Conservation (phyloP, 2,888 invertebrate genomes). For the Diabrotica balteata region DNA sequence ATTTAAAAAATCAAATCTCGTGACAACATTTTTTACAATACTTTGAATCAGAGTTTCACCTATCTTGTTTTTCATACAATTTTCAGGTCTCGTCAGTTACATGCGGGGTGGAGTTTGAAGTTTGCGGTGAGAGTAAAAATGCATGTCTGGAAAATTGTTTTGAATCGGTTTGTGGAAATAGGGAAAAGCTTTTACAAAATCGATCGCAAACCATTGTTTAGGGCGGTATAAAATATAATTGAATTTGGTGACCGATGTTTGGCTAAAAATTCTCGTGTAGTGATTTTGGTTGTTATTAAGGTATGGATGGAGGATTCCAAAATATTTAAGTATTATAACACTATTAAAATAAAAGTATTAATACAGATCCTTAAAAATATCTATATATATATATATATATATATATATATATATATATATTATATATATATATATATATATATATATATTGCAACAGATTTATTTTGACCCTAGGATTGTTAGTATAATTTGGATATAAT, state of each 20-base stretch:
- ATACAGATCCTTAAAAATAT: too few relatives aligned
- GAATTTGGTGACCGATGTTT: slow-evolving; percentile 17
- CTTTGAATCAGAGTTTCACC: slow-evolving; percentile 22
- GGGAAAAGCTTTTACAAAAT: slow-evolving; percentile 20
- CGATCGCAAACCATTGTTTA: slow-evolving; percentile 20
- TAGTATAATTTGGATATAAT: too few relatives aligned
- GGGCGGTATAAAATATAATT: slow-evolving; percentile 19
- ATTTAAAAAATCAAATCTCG: too few relatives aligned
- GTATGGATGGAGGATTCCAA: too few relatives aligned
- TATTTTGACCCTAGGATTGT: too few relatives aligned
- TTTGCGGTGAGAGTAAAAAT: slow-evolving; percentile 20
- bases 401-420: too few relatives aligned
- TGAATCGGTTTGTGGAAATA: slow-evolving; percentile 16
- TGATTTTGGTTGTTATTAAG: neutral
- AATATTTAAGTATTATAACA: too few relatives aligned
- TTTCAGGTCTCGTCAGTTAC: slow-evolving; percentile 23
- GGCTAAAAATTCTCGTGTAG: neutral
- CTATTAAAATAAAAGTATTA: too few relatives aligned
- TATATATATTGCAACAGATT: too few relatives aligned
- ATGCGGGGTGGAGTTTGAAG: slow-evolving; percentile 1
- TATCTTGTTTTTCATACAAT: slow-evolving; percentile 23
- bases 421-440: too few relatives aligned
- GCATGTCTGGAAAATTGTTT: slow-evolving; percentile 24
- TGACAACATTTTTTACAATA: slow-evolving; percentile 1
- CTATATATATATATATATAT: too few relatives aligned